Evolutionary conservation across 2,888 invertebrate genomes (phyloP).

Genomic region (Nephrotoma guestfalica): DNA sequence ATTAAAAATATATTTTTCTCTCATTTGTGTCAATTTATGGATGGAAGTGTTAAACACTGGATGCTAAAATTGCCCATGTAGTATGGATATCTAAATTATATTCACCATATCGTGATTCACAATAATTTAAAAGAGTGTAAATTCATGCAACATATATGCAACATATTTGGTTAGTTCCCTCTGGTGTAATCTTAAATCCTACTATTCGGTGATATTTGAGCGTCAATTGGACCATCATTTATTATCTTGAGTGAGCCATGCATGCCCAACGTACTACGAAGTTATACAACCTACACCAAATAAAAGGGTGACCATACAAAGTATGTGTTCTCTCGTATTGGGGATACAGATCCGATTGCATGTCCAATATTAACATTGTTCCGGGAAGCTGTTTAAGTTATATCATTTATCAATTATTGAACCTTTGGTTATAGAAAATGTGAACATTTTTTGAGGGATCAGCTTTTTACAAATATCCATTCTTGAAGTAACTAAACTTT

Average conservation of each 20-base stretch:
- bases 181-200: constrained; percentile 85
- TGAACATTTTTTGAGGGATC: constrained; percentile 42
- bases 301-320: constrained; percentile 86
- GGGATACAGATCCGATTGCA: constrained; percentile 77
- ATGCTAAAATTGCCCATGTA: constrained; percentile 53
- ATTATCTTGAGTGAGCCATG: constrained; percentile 70
- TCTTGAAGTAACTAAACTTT: constrained; percentile 79
- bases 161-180: constrained; percentile 93
- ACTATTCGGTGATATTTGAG: constrained; percentile 42
- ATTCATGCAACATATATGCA: constrained; percentile 84
- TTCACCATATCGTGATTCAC: constrained; percentile 54
- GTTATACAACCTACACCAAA: constrained; percentile 96
- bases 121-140: constrained; percentile 57
- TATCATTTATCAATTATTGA: too few species aligned
- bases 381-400: too few species aligned
- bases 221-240: constrained; percentile 32
- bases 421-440: constrained; percentile 62
- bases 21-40: constrained; percentile 42
- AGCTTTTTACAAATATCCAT: constrained; percentile 65
- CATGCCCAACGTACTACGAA: constrained; percentile 87
- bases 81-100: constrained; percentile 36
- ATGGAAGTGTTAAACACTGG: constrained; percentile 52
- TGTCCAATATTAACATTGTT: constrained; percentile 70
- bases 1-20: constrained; percentile 62
- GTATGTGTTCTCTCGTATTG: constrained; percentile 59